A percentile compares a stretch with the other conserved stretches of the same genome.
Conservation (phyloP, 2,113 vertebrate genomes). For the Prolemur simus region DNA sequence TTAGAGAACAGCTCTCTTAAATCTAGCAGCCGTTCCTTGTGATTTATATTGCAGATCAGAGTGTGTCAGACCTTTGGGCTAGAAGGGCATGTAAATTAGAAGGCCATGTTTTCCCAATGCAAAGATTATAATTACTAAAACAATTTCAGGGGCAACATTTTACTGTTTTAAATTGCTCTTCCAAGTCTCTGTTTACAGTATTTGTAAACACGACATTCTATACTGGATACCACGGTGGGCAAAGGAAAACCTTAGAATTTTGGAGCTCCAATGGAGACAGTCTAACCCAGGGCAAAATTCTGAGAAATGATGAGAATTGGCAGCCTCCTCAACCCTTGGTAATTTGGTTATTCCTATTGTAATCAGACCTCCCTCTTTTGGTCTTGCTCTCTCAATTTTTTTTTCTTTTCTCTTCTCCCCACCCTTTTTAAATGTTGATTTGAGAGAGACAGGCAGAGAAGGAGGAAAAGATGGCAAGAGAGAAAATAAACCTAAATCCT, state of each 20-base stretch:
- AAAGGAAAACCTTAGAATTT: background rate
- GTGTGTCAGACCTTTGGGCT: conserved; percentile 19
- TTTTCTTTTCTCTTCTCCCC: background rate
- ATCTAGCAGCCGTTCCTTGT: background rate
- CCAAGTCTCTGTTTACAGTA: conserved; percentile 35
- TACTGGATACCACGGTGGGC: background rate
- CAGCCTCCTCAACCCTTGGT: background rate
- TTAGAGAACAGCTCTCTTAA: background rate
- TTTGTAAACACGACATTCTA: background rate
- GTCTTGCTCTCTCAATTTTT: background rate
- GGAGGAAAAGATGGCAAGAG: background rate
- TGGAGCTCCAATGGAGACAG: background rate
- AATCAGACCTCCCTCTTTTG: background rate
- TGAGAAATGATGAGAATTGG: background rate
- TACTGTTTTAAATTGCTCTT: conserved; percentile 59
- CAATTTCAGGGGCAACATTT: conserved; percentile 62
- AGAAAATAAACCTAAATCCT: background rate
- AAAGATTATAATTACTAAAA: conserved; percentile 66
- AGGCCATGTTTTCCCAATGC: conserved; percentile 33
- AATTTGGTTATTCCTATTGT: background rate
- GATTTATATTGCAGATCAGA: conserved; percentile 52
- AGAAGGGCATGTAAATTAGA: conserved; percentile 59
- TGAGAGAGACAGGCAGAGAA: background rate
- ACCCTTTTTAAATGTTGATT: background rate
- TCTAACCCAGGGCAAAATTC: background rate